Evolutionary conservation across 1,140 invertebrate species (phyloP).

Genomic region (Aplysia californica): DNA sequence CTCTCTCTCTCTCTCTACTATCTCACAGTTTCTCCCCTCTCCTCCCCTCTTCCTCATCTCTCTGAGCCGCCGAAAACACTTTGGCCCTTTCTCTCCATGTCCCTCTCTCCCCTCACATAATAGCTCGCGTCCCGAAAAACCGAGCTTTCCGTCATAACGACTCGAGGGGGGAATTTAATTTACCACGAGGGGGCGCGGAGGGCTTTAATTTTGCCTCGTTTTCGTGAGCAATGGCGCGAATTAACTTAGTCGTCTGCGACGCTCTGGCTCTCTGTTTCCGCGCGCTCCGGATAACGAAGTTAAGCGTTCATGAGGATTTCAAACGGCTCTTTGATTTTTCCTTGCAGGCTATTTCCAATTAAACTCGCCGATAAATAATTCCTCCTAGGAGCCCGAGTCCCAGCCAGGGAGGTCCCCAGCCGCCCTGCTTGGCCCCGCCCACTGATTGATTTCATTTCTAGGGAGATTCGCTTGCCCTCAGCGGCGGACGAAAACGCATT

Average conservation of each 20-base stretch:
- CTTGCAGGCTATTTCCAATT: constrained; percentile 21
- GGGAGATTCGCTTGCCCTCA: not conserved
- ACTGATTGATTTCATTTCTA: constrained; percentile 25
- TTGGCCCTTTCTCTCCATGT: too few relatives aligned
- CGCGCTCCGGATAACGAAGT: constrained; percentile 11
- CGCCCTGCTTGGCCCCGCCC: constrained; percentile 1
- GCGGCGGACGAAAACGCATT: too few relatives aligned
- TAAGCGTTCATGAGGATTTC: constrained; percentile 22
- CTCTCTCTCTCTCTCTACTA: too few relatives aligned
- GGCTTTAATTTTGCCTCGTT: constrained; percentile 27
- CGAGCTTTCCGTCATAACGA: too few relatives aligned
- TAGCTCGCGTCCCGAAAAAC: too few relatives aligned
- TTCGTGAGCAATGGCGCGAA: constrained; percentile 24
- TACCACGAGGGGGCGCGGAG: not conserved
- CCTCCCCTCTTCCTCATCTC: too few relatives aligned
- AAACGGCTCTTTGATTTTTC: constrained; percentile 28
- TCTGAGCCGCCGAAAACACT: too few relatives aligned
- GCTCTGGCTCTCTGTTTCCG: constrained; percentile 16
- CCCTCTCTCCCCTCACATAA: too few relatives aligned
- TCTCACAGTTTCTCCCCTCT: too few relatives aligned
- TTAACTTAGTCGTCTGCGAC: constrained; percentile 26
- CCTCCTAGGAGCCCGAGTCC: constrained; percentile 17
- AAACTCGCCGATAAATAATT: constrained; percentile 26
- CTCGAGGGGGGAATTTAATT: constrained; percentile 13
- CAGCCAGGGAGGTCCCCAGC: constrained; percentile 6